These are phyloP conservation scores for Melanotaenia nigrans DNA, from an alignment of 2,797 vertebrate genomes.

Conservation along the genomic window DNA sequence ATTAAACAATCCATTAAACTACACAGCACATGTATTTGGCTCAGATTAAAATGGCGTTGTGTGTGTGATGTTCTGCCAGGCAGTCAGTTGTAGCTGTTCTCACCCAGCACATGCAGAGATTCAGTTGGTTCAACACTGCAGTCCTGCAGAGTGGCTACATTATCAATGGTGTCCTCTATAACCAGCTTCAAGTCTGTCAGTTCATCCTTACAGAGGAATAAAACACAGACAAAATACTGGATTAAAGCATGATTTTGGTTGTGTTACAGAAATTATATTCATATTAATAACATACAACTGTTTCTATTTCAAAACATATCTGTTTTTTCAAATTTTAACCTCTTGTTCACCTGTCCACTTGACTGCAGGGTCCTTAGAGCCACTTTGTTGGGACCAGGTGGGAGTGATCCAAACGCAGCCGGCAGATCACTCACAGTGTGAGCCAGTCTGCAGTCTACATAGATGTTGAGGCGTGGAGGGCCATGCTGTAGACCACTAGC, in stretches of 20 bases:
- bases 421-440: slow-evolving; percentile 89
- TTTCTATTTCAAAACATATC: neutral
- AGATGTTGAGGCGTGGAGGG: slow-evolving; percentile 83
- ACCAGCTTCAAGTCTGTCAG: slow-evolving; percentile 93
- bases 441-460: slow-evolving; percentile 90
- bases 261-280: neutral
- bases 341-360: slow-evolving; percentile 83
- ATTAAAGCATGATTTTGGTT: neutral
- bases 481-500: slow-evolving; percentile 87
- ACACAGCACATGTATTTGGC: neutral
- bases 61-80: neutral
- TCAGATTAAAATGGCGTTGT: neutral
- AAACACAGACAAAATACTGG: neutral
- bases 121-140: slow-evolving; percentile 88
- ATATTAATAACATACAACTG: neutral
- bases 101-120: slow-evolving; percentile 87
- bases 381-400: slow-evolving; percentile 77
- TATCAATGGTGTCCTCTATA: slow-evolving; percentile 89
- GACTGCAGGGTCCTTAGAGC: slow-evolving; percentile 88
- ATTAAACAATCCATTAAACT: neutral
- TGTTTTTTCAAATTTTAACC: neutral
- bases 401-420: slow-evolving; percentile 85
- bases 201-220: slow-evolving; percentile 79
- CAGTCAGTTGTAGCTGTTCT: slow-evolving; percentile 30
- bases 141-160: slow-evolving; percentile 92